Evolutionary conservation across 2,113 vertebrate species (phyloP), one percentile per base, ranked within the genome.

Genomic region (Oncorhynchus masou): DNA sequence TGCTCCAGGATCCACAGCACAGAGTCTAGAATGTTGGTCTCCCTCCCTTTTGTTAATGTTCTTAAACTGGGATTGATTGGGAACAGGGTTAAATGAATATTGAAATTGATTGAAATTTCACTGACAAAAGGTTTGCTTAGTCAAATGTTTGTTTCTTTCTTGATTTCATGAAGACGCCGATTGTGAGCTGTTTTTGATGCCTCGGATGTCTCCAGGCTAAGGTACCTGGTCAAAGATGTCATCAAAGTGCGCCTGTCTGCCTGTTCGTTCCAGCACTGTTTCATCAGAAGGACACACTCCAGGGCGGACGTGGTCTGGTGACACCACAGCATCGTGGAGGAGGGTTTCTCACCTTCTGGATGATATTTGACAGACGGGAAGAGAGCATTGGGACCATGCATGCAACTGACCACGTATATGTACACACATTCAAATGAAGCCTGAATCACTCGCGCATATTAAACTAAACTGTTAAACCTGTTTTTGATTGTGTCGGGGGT

Each of bases 11-110:
- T 89, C 3, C 88, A 85, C 54, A 90, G 71, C 89, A 90, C 87
- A 49, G 89, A 87, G 77, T 89, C 89, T n/a, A 90, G 88, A 62
- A 90, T 88, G 79, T 89, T 90, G 11, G 89, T 88, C 83, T 87
- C 88, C 74, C 84, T 85, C 12, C 89, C 89, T 7, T 74, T 90
- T 88, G 80, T 90, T 90, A 64, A 90, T 86, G 73, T 87, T 88
- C 65, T 84, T 89, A 78, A 90, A 89, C 89, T 89, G 82, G 3
- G 48, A 13, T 45, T 25, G 4, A 12, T 7, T n/a, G 15, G 39
- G 60, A 8, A 31, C 24, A 68, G 13, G 66, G 29, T 16, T 2
- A 31, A 16, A 27, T 11, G 0, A 15, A 68, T 13, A 16, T 15
- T 24, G 24, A 16, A 9, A 31, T 13, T 4, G 19, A 16, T 54